Percentiles rank a stretch among this genome's conserved stretches.
These are phyloP conservation scores for Buceros bicornis DNA, from an alignment of 2,797 vertebrate species.

Conservation along the genomic window DNA sequence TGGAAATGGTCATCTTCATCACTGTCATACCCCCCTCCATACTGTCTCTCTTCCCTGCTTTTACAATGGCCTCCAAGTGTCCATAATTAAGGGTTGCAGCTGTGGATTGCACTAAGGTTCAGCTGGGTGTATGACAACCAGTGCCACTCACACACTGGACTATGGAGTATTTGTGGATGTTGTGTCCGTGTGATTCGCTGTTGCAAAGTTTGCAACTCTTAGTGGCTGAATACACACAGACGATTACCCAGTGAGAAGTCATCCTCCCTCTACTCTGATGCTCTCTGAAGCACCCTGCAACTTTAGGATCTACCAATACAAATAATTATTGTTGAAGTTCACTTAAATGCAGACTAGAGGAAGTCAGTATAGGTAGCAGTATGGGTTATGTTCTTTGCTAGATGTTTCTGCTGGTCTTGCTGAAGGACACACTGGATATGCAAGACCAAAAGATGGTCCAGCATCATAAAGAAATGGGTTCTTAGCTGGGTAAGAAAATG, in stretches of 20 bases:
- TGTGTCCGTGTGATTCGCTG: not conserved
- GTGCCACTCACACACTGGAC: not conserved
- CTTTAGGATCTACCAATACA: not conserved
- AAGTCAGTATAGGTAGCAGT: not conserved
- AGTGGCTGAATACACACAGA: not conserved
- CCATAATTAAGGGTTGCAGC: not conserved
- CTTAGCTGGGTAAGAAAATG: not conserved
- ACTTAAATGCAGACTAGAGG: not conserved
- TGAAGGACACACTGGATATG: not conserved
- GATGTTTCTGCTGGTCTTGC: not conserved
- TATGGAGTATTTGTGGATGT: not conserved
- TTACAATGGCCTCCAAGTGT: not conserved
- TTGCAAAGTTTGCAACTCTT: not conserved
- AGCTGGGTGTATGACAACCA: not conserved
- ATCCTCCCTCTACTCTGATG: not conserved
- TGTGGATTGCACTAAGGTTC: not conserved
- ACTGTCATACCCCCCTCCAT: rapidly evolving
- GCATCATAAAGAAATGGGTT: not conserved
- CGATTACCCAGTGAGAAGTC: not conserved
- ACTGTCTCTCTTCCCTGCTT: not conserved
- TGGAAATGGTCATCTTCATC: not conserved
- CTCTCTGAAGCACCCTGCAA: not conserved
- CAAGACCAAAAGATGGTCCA: not conserved
- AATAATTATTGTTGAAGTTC: not conserved
- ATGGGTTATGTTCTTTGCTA: not conserved